Base-by-base conservation (phyloP, 2,888 invertebrate species). In the Apamea monoglypha region DNA sequence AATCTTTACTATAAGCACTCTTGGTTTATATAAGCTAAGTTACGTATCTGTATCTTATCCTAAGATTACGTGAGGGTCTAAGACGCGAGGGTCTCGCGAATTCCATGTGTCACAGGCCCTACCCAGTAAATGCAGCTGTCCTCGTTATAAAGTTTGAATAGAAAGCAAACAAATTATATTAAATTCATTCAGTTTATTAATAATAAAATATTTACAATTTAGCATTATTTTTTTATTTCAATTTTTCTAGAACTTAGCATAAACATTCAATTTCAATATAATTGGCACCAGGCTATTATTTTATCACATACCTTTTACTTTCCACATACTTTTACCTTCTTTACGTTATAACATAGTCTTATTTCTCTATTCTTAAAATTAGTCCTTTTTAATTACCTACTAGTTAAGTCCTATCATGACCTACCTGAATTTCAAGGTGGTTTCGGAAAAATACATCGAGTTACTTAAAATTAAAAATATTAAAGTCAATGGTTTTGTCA, bases 231-330 rank as follows among this genome's bases (percentile, higher is more conserved):
- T 18, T 1, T 21, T 25, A 50, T 61, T 50, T 67, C 12, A 21
- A n/a, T 59, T 50, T 8, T 64, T 29, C 29, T 53, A 4, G 21
- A 76, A 64, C 64, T 53, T 53, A 21, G n/a, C 40, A 21, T 53
- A 36, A 36, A 29, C 2, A 72, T 64, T 36, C 0, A 61, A 61
- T 32, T 74, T 18, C 1, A 44, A 61, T 53, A 36, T 47, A 75
- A 40, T 75, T 61, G 59, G 76, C 76, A 67, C 50, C 32, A 75
- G 74, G 74, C 66, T n/a, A n/a, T n/a, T n/a, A n/a, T n/a, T 16
- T n/a, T 82, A 56, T 29, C n/a, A 64, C 18, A 69, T 18, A n/a
- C n/a, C n/a, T n/a, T n/a, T n/a, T n/a, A n/a, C n/a, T n/a, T n/a
- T n/a, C n/a, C n/a, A n/a, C n/a, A n/a, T n/a, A n/a, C n/a, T n/a